These are phyloP conservation scores for Platycnemis pennipes DNA, from an alignment of 2,888 invertebrate genomes.

Conservation along the genomic window DNA sequence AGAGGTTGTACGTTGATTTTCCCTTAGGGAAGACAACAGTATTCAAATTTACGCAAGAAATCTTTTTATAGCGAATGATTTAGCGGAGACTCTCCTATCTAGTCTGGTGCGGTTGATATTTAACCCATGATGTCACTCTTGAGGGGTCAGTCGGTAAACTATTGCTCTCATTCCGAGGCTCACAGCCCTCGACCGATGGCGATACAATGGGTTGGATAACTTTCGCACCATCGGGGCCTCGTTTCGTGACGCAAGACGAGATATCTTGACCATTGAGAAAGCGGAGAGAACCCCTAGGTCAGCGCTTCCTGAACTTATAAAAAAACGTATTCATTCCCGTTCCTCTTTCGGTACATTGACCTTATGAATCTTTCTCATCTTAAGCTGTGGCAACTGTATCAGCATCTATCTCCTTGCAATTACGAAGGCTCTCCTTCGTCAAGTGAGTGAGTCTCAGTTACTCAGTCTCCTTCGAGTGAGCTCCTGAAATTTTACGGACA, in stretches of 20 bases:
- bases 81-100: not conserved
- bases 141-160: not conserved
- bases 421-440: too few relatives aligned
- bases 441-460: too few relatives aligned
- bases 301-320: not conserved
- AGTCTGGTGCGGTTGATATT: not conserved
- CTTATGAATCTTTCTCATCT: not conserved
- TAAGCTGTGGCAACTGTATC: too few relatives aligned
- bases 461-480: too few relatives aligned
- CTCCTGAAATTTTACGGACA: too few relatives aligned
- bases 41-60: too few relatives aligned
- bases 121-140: not conserved
- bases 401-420: too few relatives aligned
- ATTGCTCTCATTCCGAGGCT: not conserved
- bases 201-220: slow-evolving; percentile 12
- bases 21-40: too few relatives aligned
- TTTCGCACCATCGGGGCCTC: not conserved
- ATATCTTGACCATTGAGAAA: slow-evolving; percentile 5
- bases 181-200: not conserved
- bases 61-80: too few relatives aligned
- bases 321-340: not conserved
- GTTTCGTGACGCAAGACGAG: not conserved
- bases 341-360: not conserved
- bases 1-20: too few relatives aligned
- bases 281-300: not conserved